Evolutionary conservation across 2,888 invertebrate genomes (phyloP), one percentile per base, ranked within the genome.

Genomic region (Lacanobia wlatinum): DNA sequence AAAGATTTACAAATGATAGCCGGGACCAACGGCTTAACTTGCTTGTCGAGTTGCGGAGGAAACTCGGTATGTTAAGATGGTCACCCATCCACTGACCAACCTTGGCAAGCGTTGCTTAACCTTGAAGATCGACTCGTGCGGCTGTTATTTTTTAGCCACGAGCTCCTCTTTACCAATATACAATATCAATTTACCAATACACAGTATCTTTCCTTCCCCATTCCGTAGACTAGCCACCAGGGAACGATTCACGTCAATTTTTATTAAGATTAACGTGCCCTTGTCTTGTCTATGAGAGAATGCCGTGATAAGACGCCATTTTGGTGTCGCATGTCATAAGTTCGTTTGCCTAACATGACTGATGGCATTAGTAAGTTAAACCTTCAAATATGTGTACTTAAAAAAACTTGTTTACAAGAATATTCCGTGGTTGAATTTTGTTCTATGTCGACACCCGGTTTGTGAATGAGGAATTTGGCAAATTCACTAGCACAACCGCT

Each of bases 241-340:
- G 23, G 28, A n/a, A 14, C 48, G 34, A 73, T 74, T 72, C 16
- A 52, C 56, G 76, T 81, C 73, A 65, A 72, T 28, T 66, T 83
- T 82, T 68, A 84, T 82, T 62, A 77, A 78, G 81, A 85, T 84
- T 76, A 79, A 85, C 65, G 7, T 55, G n/a, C 1, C 52, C 58
- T 67, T 73, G 70, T 59, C 56, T 67, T 9, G 50, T 56, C 63
- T 69, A 70, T 60, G 73, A 70, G 61, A 56, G 52, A 53, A 63
- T 86, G 56, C 38, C 85, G 86, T 84, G 85, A 53, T 76, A 38
- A 48, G 43, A 9, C 14, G 10, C 73, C 61, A 83, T 85, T 73
- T 82, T 65, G 40, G 34, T 68, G 48, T 82, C 70, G 82, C 79
- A 82, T 85, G 84, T 52, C 34, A 10, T 10, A 10, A 58, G 69